phyloP scores from a whole-genome alignment of 37 sponge, comb jelly and placozoan genomes.

The Ianthella basta region DNA sequence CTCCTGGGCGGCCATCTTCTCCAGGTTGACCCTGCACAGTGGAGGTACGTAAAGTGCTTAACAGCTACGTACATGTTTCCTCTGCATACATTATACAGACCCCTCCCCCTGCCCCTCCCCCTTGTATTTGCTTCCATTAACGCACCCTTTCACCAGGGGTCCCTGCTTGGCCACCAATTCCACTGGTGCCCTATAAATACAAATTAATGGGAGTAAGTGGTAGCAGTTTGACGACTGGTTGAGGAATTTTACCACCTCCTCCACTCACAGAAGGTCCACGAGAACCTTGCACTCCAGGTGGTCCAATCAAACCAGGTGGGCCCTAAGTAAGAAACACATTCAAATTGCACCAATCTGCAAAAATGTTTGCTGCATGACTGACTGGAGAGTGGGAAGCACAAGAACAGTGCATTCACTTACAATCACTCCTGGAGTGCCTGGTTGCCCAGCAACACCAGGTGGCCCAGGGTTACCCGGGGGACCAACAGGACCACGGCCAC shows the following conservation, averaged over 20 bases:
- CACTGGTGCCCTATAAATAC: constrained; percentile 1
- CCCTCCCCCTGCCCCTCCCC: no score
- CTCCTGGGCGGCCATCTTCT: constrained; percentile 20
- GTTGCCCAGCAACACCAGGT: constrained; percentile 40
- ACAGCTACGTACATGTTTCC: no score
- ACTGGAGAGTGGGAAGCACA: no score
- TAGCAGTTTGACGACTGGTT: not conserved
- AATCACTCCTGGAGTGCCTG: constrained; percentile 54
- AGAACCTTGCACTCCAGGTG: constrained; percentile 56
- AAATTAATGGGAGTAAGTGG: not conserved
- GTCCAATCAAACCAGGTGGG: constrained; percentile 56
- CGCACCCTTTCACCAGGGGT: constrained; percentile 11
- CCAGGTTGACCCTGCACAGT: constrained; percentile 7
- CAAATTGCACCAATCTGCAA: not conserved
- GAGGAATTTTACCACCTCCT: not conserved
- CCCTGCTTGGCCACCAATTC: not conserved
- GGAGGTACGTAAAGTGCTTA: no score
- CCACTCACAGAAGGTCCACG: constrained; percentile 26
- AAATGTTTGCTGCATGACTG: not conserved
- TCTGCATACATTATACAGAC: no score
- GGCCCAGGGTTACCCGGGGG: constrained; percentile 53
- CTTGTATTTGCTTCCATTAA: no score
- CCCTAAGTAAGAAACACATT: not conserved
- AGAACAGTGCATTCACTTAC: not conserved
- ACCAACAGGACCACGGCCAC: constrained; percentile 46